Base-by-base conservation (phyloP, 2,797 vertebrate genomes). In the Setipinna tenuifilis region DNA sequence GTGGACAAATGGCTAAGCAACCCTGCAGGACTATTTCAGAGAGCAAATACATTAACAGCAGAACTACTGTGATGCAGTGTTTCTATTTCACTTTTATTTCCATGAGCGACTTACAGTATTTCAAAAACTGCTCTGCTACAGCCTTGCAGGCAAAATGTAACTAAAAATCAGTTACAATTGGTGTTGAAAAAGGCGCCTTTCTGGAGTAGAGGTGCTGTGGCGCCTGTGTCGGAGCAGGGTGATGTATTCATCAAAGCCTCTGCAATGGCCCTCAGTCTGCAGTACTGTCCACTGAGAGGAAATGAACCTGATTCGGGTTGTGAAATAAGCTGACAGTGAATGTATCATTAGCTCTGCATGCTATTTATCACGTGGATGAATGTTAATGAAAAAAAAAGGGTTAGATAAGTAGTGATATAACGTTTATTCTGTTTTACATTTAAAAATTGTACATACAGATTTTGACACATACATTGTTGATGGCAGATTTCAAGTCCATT, bases 311-410 rank as follows among this genome's bases (percentile, higher is more conserved):
- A 85, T 82, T 82, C 28, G 12, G 50, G 21, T 41, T 81, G 75
- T 80, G 84, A 87, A 90, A 87, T 81, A 85, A 87, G 62, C 82
- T 85, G 87, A 71, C 82, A 75, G 68, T 62, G 44, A 84, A 82
- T 87, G 31, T 25, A 87, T 87, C 82, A 83, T 62, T 84, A 71
- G 48, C 35, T 50, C 83, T 80, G 65, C 17, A 23, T 85, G 85
- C 41, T 68, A 84, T 84, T 89, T 71, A 61, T 62, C 44, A 61
- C 17, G 75, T 50, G 28, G 61, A 65, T 84, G 84, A 84, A 83
- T 83, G 83, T 68, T 57, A 87, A 85, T 84, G 86, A 75, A 82
- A 41, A 12, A 78, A 41, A 12, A 78, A 25, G 17, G 17, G 0
- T 19, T 17, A 78, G 19, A 16, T 19, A 31, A 78, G 0, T 41